These are phyloP conservation scores for Tanaodytes sp. DNA, from an alignment of 2,888 invertebrate genomes.

Conservation along the genomic window DNA sequence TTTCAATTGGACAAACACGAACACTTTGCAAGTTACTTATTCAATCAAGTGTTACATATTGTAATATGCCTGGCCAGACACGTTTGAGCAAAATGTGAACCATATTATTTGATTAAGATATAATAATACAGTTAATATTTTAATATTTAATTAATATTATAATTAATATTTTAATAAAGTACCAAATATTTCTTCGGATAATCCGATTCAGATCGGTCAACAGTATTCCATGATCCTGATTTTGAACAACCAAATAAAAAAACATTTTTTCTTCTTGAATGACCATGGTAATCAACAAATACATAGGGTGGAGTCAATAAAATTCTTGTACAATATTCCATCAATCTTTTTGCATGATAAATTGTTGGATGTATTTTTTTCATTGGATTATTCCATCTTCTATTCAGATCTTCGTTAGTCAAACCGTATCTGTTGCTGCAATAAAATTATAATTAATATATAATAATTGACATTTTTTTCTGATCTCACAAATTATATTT, in stretches of 20 bases:
- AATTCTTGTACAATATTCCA: slow-evolving; percentile 78
- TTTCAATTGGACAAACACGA: too few species aligned
- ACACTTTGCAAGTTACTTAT: too few species aligned
- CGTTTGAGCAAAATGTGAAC: too few species aligned
- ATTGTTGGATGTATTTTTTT: slow-evolving; percentile 85
- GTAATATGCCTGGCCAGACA: too few species aligned
- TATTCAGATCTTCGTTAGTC: slow-evolving; percentile 88
- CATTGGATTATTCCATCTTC: slow-evolving; percentile 87
- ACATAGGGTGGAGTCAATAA: slow-evolving; percentile 78
- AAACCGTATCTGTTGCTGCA: slow-evolving; percentile 86
- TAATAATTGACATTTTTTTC: too few species aligned
- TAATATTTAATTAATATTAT: too few species aligned
- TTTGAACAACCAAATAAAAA: slow-evolving; percentile 88
- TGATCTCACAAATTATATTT: too few species aligned
- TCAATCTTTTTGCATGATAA: slow-evolving; percentile 84
- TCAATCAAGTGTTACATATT: too few species aligned
- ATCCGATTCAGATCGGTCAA: slow-evolving; percentile 76
- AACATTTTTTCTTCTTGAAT: slow-evolving; percentile 88
- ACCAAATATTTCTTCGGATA: slow-evolving; percentile 78
- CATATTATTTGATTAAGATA: too few species aligned
- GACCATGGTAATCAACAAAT: slow-evolving; percentile 87
- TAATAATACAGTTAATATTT: too few species aligned
- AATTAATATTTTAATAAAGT: slow-evolving; percentile 61
- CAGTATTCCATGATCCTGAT: slow-evolving; percentile 80
- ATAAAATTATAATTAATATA: too few species aligned